A percentile compares a stretch with the other conserved stretches of the same genome.
These are phyloP conservation scores for Pardosa pseudoannulata DNA, from an alignment of 2,888 invertebrate genomes.

Conservation along the genomic window DNA sequence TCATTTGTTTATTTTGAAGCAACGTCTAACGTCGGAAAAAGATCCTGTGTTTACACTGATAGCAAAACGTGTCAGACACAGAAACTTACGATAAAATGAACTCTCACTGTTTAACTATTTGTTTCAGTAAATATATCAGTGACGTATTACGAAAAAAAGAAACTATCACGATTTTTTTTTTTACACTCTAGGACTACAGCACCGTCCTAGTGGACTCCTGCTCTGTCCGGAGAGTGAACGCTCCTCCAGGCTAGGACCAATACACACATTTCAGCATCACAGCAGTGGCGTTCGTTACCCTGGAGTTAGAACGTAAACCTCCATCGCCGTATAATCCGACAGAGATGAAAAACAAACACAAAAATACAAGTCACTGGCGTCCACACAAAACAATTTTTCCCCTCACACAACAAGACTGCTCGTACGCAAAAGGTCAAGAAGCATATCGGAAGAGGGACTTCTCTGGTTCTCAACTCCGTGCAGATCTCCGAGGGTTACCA, in stretches of 20 bases:
- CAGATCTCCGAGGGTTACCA: background rate
- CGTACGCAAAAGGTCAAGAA: background rate
- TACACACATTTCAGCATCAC: background rate
- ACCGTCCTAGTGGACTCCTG: too few species aligned
- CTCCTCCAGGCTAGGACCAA: background rate
- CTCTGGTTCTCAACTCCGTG: background rate
- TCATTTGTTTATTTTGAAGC: too few species aligned
- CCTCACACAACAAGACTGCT: background rate
- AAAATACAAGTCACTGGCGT: background rate
- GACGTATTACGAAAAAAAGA: too few species aligned
- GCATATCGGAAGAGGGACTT: background rate
- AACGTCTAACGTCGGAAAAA: too few species aligned
- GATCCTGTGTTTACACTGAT: too few species aligned
- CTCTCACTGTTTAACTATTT: too few species aligned
- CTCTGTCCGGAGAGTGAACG: too few species aligned
- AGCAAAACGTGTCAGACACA: too few species aligned
- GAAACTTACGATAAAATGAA: too few species aligned
- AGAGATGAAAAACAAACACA: background rate
- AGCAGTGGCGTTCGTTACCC: slow-evolving; percentile 2
- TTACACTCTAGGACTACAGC: too few species aligned
- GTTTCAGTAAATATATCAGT: too few species aligned
- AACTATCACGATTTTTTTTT: too few species aligned
- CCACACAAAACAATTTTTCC: background rate
- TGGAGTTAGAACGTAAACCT: background rate
- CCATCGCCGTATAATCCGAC: background rate